Evolutionary conservation across 2,113 vertebrate genomes (phyloP).

Genomic region (Eolophus roseicapilla): DNA sequence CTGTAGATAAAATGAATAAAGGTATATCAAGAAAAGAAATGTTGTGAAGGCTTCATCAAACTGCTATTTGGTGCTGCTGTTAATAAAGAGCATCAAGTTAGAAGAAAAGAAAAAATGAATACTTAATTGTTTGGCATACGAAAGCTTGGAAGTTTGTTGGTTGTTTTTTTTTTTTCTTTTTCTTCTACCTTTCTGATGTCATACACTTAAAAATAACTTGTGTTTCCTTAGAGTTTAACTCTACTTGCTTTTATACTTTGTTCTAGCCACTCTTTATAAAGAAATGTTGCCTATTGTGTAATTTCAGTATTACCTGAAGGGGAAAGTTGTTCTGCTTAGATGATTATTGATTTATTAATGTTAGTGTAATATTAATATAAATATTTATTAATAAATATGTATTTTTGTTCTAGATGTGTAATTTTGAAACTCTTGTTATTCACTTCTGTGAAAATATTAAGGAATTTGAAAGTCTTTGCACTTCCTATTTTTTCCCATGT

Average conservation of each 20-base stretch:
- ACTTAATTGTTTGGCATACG: background rate
- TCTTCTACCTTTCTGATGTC: background rate
- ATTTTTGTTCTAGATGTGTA: background rate
- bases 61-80: background rate
- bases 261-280: background rate
- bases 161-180: background rate
- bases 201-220: background rate
- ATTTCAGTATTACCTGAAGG: background rate
- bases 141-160: background rate
- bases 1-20: background rate
- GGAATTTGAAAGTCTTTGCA: background rate
- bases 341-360: background rate
- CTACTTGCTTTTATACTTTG: background rate
- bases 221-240: background rate
- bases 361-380: background rate
- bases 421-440: background rate
- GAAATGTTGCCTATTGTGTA: background rate
- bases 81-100: background rate
- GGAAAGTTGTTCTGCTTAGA: background rate
- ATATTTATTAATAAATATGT: background rate
- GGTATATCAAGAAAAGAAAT: background rate
- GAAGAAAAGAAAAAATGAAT: background rate
- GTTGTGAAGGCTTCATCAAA: background rate
- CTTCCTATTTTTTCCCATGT: background rate
- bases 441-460: background rate